Evolutionary conservation across 2,797 vertebrate genomes (phyloP), one percentile per base, ranked within the genome.

Genomic region (Sylvia borin): DNA sequence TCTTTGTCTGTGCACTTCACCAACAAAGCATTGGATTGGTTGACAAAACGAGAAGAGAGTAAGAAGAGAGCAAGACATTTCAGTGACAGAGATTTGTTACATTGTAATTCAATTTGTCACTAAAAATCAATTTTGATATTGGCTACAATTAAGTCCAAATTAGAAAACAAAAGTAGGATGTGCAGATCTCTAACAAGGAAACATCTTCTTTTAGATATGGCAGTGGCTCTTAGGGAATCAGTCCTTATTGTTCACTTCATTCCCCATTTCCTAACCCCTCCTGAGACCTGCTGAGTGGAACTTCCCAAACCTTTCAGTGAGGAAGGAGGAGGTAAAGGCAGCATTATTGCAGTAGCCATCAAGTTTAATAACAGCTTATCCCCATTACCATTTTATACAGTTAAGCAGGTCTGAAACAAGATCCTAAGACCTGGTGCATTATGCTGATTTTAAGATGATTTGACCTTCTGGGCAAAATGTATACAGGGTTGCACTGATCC

Each of bases 391-490:
- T 82, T 66, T 55, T 5, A 16, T 19, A 82, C 16, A 64, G 20
- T 25, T 45, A 67, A 88, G 9, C 32, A 50, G 18, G 10, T 57
- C 42, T 68, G 34, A 88, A 75, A 75, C 3, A 55, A 68, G 64
- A 27, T 57, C 54, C 11, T 57, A n/a, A 62, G 1, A 13, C 11
- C 22, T 40, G 29, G 15, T 51, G 48, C 13, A 6, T 68, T 85
- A 25, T 11, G 10, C 11, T 50, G 31, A 54, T 20, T 36, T 75
- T 19, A 9, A 36, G 22, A 26, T 42, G 20, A 45, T 74, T 64
- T 57, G 32, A 13, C 15, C 25, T 64, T 6, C 25, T 29, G 16
- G 21, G 11, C 10, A 88, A 73, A 79, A 27, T 0, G 0, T 21
- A 8, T 27, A 13, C 1, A 7, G 29, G 16, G 4, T 27, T 18